phyloP scores from a whole-genome alignment of 2,797 vertebrate species.

The Rhinatrema bivittatum region DNA sequence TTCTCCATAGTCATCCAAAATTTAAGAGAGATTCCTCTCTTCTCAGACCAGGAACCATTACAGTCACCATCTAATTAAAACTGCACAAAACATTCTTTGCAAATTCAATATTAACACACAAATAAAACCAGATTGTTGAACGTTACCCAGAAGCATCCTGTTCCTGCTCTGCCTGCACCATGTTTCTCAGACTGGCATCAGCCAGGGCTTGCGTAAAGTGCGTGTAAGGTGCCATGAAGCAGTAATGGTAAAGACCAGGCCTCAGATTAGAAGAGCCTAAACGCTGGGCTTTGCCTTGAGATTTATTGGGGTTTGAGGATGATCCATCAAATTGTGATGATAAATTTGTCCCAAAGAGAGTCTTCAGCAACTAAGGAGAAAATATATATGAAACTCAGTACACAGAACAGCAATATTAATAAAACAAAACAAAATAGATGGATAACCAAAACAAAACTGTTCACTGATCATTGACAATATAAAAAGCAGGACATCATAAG shows the following conservation, averaged over 20 bases:
- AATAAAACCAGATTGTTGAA: not conserved
- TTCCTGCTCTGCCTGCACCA: constrained; percentile 91
- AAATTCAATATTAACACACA: no score
- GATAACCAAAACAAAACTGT: no score
- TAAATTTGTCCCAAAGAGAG: constrained; percentile 93
- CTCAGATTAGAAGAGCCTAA: constrained; percentile 85
- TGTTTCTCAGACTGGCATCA: constrained; percentile 90
- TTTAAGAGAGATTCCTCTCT: no score
- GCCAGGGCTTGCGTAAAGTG: constrained; percentile 98
- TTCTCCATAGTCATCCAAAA: no score
- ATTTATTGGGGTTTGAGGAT: constrained; percentile 76
- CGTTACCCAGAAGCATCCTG: constrained; percentile 85
- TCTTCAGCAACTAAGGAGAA: constrained; percentile 76
- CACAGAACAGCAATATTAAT: no score
- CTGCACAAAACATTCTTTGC: no score
- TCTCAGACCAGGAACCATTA: no score
- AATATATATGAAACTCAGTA: no score
- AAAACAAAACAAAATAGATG: no score
- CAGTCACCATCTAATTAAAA: no score
- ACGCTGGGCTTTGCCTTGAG: constrained; percentile 85
- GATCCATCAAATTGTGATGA: constrained; percentile 87
- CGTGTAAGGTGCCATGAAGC: constrained; percentile 98
- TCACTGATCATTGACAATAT: no score
- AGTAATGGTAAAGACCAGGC: constrained; percentile 93
- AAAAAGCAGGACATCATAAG: no score